Evolutionary conservation across 2,888 invertebrate genomes (phyloP).

Genomic region (Candidula unifasciata): DNA sequence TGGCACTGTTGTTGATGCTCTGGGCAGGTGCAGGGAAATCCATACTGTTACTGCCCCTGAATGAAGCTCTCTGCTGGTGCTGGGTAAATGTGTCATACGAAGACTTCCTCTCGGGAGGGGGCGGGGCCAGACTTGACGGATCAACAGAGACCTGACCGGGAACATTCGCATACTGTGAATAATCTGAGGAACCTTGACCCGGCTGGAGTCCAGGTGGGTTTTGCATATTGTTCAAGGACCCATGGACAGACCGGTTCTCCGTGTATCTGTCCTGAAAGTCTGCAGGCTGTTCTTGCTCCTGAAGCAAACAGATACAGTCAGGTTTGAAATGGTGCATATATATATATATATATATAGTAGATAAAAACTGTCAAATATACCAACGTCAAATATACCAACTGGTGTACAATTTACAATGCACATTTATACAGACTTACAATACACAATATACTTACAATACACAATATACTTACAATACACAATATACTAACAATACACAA

Average conservation of each 20-base stretch:
- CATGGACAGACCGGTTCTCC: slow-evolving; percentile 66
- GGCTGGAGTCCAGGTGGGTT: background rate
- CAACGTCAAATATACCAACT: no score
- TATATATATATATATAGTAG: no score
- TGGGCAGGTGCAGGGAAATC: slow-evolving; percentile 44
- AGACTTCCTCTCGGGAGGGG: slow-evolving; percentile 91
- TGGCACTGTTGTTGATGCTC: background rate
- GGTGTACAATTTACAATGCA: no score
- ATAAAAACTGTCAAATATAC: no score
- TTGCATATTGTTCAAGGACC: slow-evolving; percentile 55
- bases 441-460: no score
- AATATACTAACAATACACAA: no score
- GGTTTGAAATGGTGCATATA: no score
- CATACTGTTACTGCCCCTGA: slow-evolving; percentile 26
- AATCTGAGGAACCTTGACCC: background rate
- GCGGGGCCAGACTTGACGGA: slow-evolving; percentile 62
- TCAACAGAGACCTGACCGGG: slow-evolving; percentile 10
- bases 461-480: no score
- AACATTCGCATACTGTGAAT: slow-evolving; percentile 42
- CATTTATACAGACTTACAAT: no score
- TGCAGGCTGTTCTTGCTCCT: background rate
- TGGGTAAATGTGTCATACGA: slow-evolving; percentile 81
- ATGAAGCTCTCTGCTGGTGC: slow-evolving; percentile 45
- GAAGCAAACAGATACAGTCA: background rate
- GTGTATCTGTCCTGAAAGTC: slow-evolving; percentile 53